phyloP scores from a whole-genome alignment of 2,797 vertebrate species.

The Chiroxiphia lanceolata region DNA sequence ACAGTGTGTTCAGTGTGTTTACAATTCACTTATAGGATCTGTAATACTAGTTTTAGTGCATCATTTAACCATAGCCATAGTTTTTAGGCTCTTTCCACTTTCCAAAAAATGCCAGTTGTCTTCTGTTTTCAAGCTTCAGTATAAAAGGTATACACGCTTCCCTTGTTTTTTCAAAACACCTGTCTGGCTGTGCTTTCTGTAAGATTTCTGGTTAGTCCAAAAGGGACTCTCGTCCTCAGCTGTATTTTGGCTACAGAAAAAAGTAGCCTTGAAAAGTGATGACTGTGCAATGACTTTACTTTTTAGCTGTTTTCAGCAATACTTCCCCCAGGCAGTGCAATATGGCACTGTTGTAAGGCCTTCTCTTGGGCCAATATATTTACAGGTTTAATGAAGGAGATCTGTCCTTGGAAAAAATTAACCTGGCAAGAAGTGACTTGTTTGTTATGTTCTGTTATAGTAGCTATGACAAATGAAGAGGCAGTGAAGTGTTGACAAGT shows the following conservation, averaged over 20 bases:
- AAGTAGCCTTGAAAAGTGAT: background rate
- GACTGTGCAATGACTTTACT: background rate
- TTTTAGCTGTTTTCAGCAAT: constrained; percentile 18
- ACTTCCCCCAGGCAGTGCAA: background rate
- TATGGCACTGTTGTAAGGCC: background rate
- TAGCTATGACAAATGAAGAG: constrained; percentile 51
- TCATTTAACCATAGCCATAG: background rate
- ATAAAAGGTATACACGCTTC: background rate
- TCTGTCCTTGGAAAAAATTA: constrained; percentile 52
- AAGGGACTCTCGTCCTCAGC: background rate
- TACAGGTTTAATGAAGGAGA: constrained; percentile 33
- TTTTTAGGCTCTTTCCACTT: background rate
- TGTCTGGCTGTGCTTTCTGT: background rate
- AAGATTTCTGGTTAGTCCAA: background rate
- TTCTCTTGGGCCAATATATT: constrained; percentile 8
- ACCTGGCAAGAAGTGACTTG: constrained; percentile 18
- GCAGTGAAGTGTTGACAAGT: constrained; percentile 24
- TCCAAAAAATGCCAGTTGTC: background rate
- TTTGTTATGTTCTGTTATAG: constrained; percentile 23
- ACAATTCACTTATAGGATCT: background rate
- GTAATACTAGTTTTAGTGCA: background rate
- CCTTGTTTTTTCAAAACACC: background rate
- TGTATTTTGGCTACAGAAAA: background rate
- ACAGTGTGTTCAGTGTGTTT: background rate
- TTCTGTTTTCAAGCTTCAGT: background rate